Percentiles rank a stretch among this genome's conserved stretches.
These are phyloP conservation scores for Neomorphus geoffroyi DNA, from an alignment of 2,797 vertebrate species.

Conservation along the genomic window DNA sequence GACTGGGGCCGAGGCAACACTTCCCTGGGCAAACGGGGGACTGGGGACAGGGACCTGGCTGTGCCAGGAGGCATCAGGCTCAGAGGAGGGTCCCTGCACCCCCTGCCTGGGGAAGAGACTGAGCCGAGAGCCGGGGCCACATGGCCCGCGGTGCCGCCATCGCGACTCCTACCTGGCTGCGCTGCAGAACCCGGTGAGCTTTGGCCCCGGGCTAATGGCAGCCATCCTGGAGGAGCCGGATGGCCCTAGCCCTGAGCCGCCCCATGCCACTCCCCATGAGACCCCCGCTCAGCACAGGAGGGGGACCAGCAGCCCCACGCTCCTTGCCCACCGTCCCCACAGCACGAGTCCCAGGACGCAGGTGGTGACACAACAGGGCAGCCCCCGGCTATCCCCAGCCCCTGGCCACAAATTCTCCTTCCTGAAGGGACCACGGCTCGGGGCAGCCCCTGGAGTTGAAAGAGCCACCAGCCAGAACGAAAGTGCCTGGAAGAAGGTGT, in stretches of 20 bases:
- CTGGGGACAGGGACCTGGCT: neutral
- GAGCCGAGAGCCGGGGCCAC: conserved; percentile 62
- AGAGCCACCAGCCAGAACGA: conserved; percentile 38
- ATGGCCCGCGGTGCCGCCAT: conserved; percentile 77
- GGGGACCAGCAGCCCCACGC: neutral
- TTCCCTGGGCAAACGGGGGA: neutral
- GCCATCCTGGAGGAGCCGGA: conserved; percentile 78
- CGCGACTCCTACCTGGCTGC: conserved; percentile 82
- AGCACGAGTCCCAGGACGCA: neutral
- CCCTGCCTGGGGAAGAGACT: conserved; percentile 78
- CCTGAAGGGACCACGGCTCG: conserved; percentile 46
- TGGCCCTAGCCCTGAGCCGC: neutral
- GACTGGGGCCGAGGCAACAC: neutral
- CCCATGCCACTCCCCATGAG: neutral
- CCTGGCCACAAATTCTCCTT: conserved; percentile 70
- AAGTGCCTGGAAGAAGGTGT: conserved; percentile 60
- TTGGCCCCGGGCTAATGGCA: conserved; percentile 70
- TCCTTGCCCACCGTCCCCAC: neutral
- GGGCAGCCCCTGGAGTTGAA: neutral
- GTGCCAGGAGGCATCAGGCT: conserved; percentile 61
- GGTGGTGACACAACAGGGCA: neutral
- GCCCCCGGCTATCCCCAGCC: neutral
- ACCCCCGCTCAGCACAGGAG: neutral
- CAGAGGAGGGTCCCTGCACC: conserved; percentile 80
- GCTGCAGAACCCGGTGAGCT: conserved; percentile 76